Percentiles rank a stretch among this genome's conserved stretches.
phyloP scores from a whole-genome alignment of 1,140 invertebrate species.

The Drosophila nigrodunni region DNA sequence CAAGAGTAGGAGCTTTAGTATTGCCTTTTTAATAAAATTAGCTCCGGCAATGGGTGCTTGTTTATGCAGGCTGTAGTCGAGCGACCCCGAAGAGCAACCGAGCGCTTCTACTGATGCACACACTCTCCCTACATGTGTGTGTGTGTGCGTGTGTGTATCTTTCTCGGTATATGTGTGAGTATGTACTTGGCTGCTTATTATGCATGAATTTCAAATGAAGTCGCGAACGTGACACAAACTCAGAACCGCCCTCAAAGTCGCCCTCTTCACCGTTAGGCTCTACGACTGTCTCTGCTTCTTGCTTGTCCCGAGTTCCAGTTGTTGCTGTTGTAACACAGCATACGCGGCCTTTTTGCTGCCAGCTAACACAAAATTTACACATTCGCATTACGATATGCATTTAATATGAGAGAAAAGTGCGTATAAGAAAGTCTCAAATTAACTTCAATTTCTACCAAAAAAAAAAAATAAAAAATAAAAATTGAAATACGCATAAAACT shows the following conservation, averaged over 20 bases:
- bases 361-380: constrained; percentile 69
- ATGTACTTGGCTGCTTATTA: constrained; percentile 80
- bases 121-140: constrained; percentile 18
- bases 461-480: constrained; percentile 36
- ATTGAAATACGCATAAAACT: constrained; percentile 75
- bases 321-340: constrained; percentile 8
- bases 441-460: constrained; percentile 12
- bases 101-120: constrained; percentile 67
- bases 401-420: constrained; percentile 67
- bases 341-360: constrained; percentile 44
- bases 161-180: constrained; percentile 22
- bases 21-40: constrained; percentile 82
- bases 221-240: constrained; percentile 82
- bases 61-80: constrained; percentile 74
- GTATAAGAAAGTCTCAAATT: constrained; percentile 10
- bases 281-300: neutral
- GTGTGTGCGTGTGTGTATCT: constrained; percentile 25
- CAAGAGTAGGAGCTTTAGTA: constrained; percentile 7
- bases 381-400: constrained; percentile 81
- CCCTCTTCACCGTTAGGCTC: constrained; percentile 28
- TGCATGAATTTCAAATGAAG: constrained; percentile 82
- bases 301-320: neutral
- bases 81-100: constrained; percentile 42
- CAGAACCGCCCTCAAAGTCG: constrained; percentile 58
- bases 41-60: constrained; percentile 77